These are phyloP conservation scores for Drosophila anomelani DNA, from an alignment of 2,888 invertebrate genomes.

Conservation along the genomic window DNA sequence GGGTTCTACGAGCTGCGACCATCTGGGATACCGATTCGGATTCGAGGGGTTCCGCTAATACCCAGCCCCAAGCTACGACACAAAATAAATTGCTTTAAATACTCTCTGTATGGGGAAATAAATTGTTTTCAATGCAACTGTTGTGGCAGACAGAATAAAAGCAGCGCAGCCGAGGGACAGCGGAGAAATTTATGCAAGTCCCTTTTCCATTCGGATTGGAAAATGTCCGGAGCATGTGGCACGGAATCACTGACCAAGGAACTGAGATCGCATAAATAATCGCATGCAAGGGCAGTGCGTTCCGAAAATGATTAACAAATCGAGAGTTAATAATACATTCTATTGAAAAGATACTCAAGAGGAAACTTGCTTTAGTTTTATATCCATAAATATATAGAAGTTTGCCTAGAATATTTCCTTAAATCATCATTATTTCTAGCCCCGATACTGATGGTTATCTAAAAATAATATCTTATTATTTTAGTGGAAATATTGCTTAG, in stretches of 20 bases:
- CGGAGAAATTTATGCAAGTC: conserved; percentile 70
- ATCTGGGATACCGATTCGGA: conserved; percentile 9
- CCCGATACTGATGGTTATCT: no score
- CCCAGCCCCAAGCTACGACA: conserved; percentile 51
- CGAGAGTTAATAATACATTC: background rate
- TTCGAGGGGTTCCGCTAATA: conserved; percentile 40
- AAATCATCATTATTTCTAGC: background rate
- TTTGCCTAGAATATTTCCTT: background rate
- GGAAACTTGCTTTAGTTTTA: background rate
- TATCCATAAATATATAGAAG: background rate
- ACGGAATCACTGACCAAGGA: conserved; percentile 29
- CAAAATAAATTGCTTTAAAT: conserved; percentile 75
- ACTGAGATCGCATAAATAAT: conserved; percentile 28
- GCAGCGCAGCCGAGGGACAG: conserved; percentile 3
- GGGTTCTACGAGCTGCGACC: conserved; percentile 21
- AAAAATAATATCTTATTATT: no score
- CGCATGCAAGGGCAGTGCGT: conserved; percentile 11
- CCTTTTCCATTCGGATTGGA: conserved; percentile 11
- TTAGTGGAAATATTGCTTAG: no score
- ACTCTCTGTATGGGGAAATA: conserved; percentile 65
- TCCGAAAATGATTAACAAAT: background rate
- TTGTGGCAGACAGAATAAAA: conserved; percentile 31
- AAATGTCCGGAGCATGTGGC: conserved; percentile 30
- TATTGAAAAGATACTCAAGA: no score
- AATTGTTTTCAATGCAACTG: conserved; percentile 79